Evolutionary conservation across 2,888 invertebrate species (phyloP), one percentile per base, ranked within the genome.

Genomic region (Pyrgus malvae): DNA sequence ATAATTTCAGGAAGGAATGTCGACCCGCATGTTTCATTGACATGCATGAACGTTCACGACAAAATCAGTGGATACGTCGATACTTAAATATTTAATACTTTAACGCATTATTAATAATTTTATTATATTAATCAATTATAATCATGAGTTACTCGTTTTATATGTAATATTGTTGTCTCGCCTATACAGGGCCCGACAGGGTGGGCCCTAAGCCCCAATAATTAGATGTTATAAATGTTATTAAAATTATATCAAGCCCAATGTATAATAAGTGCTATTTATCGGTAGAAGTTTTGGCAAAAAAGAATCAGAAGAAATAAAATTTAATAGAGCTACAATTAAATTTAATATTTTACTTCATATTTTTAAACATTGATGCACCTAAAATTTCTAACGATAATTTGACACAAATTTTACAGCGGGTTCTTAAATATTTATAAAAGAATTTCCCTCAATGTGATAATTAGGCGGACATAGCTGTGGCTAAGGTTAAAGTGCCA

Each of bases 1-100:
- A 70, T 61, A 40, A 62, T 88, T 88, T 78, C 88, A 88, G 88
- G 88, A 87, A 46, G 88, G 88, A 69, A 79, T 88, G 84, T 85
- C 87, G 56, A 70, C 74, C 59, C 74, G 74, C 64, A 67, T 75
- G 66, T 88, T n/a, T n/a, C n/a, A n/a, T n/a, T n/a, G n/a, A n/a
- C n/a, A n/a, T n/a, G n/a, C n/a, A n/a, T n/a, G 83, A 72, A 73
- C 74, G 12, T 35, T 70, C 72, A 72, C 73, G 59, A 21, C 63
- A 59, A 54, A 64, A 72, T 63, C 72, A 57, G 68, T 74, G 78
- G 75, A 68, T 69, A 65, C 62, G 64, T 49, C 57, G 53, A 45
- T 42, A 42, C 33, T 50, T 42, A 50, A 40, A 40, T n/a, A 31
- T 21, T 9, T 23, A 41, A 12, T 6, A 25, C 7, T 16, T n/a